phyloP scores from a whole-genome alignment of 2,113 vertebrate genomes.

The Pseudonaja textilis region DNA sequence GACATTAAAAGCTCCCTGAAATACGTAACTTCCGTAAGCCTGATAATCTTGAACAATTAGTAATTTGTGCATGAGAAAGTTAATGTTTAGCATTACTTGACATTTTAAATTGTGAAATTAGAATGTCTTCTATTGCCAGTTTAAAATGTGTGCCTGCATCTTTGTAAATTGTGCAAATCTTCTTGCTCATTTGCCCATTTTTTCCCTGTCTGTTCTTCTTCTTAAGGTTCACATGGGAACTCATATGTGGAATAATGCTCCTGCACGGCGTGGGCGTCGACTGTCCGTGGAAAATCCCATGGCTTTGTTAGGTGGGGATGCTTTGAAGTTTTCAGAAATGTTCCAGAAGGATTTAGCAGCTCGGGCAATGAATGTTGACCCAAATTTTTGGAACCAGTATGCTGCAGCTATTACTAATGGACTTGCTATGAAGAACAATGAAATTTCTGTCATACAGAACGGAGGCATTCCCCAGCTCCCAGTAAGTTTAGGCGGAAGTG shows the following conservation, averaged over 20 bases:
- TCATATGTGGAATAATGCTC: conserved; percentile 99
- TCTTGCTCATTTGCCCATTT: conserved; percentile 46
- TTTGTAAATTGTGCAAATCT: neutral
- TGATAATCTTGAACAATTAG: neutral
- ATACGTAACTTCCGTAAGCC: neutral
- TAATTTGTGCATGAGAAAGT: neutral
- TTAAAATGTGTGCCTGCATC: neutral
- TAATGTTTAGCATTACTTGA: neutral
- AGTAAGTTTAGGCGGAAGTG: conserved; percentile 86
- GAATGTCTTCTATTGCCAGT: neutral
- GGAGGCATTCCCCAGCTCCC: conserved; percentile 93
- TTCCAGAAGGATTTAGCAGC: conserved; percentile 98
- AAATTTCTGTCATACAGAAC: conserved; percentile 99
- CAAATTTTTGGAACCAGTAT: conserved; percentile 97
- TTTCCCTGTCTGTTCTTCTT: conserved; percentile 46
- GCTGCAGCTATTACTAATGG: conserved; percentile 96
- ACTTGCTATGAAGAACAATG: conserved; percentile 98
- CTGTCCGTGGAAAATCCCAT: conserved; percentile 97
- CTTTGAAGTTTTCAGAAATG: conserved; percentile 97
- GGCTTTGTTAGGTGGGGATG: conserved; percentile 91
- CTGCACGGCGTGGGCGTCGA: conserved; percentile 91
- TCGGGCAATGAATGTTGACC: conserved; percentile 95
- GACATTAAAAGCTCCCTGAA: neutral
- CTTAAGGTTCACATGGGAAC: conserved; percentile 98
- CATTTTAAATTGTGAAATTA: neutral